Evolutionary conservation across 2,797 vertebrate species (phyloP).

Genomic region (Nyctibius grandis): DNA sequence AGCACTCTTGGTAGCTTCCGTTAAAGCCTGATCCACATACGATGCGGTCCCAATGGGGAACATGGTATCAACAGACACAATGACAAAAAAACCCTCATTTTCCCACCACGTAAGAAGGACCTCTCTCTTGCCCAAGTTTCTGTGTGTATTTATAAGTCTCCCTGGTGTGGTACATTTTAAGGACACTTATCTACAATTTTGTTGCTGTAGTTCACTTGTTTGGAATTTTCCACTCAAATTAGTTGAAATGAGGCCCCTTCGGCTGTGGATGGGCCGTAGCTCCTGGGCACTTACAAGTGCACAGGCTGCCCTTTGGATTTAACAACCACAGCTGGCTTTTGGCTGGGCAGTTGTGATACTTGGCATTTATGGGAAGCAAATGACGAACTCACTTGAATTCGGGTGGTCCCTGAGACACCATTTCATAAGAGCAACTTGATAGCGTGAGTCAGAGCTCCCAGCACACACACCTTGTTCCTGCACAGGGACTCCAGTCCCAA

Average conservation of each 20-base stretch:
- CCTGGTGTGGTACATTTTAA: not conserved
- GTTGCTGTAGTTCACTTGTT: not conserved
- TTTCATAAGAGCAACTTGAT: not conserved
- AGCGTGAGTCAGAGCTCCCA: not conserved
- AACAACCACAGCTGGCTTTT: not conserved
- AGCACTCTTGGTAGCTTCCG: not conserved
- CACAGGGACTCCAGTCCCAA: not conserved
- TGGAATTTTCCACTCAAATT: not conserved
- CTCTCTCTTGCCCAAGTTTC: not conserved
- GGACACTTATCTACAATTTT: not conserved
- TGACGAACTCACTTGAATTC: not conserved
- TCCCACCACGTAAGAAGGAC: not conserved
- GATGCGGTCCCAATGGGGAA: not conserved
- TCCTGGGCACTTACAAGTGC: not conserved
- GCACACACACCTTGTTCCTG: not conserved
- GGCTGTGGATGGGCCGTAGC: not conserved
- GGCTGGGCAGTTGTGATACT: not conserved
- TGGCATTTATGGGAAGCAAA: not conserved
- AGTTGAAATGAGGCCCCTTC: not conserved
- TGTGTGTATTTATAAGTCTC: not conserved
- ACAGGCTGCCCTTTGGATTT: not conserved
- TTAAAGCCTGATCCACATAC: not conserved
- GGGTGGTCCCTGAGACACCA: not conserved
- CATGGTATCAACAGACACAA: not conserved
- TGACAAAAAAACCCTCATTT: not conserved